phyloP scores from a whole-genome alignment of 2,888 invertebrate species.

The Anthophora plumipes region DNA sequence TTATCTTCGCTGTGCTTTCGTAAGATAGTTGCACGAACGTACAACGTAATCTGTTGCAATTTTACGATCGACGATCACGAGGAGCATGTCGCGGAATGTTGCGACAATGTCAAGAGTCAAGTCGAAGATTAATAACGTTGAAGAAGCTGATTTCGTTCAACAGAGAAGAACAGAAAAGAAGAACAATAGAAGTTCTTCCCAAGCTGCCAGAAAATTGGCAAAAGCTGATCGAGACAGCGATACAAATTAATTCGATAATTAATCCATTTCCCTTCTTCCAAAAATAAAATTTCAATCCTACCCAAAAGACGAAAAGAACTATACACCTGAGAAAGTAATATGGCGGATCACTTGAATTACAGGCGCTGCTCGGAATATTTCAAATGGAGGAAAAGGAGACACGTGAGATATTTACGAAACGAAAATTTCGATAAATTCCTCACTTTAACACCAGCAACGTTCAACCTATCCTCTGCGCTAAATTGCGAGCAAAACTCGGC shows the following conservation, averaged over 20 bases:
- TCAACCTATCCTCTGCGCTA: background rate
- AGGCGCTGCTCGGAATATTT: background rate
- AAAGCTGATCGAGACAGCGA: too few species aligned
- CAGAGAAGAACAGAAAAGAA: too few species aligned
- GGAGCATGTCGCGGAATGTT: background rate
- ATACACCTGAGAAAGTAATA: too few species aligned
- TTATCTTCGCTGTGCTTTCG: conserved; percentile 22
- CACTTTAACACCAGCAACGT: background rate
- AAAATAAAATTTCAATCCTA: too few species aligned
- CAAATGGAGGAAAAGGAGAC: background rate
- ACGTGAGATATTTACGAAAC: background rate
- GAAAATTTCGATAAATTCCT: background rate
- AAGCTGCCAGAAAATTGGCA: too few species aligned
- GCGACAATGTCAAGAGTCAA: conserved; percentile 9
- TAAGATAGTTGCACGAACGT: background rate
- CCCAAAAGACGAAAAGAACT: too few species aligned
- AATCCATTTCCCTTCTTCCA: too few species aligned
- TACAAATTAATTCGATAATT: too few species aligned
- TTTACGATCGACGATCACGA: conserved; percentile 7
- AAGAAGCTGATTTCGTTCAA: background rate
- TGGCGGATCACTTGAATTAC: too few species aligned
- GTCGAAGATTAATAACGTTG: background rate
- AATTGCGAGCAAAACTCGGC: background rate
- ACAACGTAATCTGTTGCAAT: background rate
- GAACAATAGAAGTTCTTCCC: too few species aligned